phyloP scores from a whole-genome alignment of 2,888 invertebrate genomes.

The Drosophila anceps region DNA sequence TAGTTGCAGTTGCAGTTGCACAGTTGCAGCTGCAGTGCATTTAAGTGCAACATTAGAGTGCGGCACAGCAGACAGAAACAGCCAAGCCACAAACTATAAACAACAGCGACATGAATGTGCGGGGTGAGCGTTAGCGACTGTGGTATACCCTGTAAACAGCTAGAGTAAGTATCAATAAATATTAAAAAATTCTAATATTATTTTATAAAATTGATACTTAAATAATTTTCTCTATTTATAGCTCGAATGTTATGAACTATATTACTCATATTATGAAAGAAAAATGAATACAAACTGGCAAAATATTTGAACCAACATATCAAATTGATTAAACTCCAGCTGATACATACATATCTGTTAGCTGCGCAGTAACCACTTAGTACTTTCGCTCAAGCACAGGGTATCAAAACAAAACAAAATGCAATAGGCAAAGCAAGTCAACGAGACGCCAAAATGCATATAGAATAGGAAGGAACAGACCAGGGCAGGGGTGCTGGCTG shows the following conservation, averaged over 20 bases:
- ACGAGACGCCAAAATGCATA: slow-evolving; percentile 37
- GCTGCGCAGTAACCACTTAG: background rate
- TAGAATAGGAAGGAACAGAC: slow-evolving; percentile 8
- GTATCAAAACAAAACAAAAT: slow-evolving; percentile 42
- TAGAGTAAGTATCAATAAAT: background rate
- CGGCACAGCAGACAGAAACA: slow-evolving; percentile 14
- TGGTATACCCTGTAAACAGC: background rate
- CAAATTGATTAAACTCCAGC: too few relatives aligned
- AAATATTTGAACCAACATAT: background rate
- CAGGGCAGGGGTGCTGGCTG: slow-evolving; percentile 12
- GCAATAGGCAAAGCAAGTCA: slow-evolving; percentile 33
- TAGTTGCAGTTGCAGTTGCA: slow-evolving; percentile 4
- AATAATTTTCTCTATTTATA: too few relatives aligned
- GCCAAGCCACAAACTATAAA: slow-evolving; percentile 23
- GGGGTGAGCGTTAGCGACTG: background rate
- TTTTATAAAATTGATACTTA: too few relatives aligned
- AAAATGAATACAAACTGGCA: background rate
- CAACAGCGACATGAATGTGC: background rate
- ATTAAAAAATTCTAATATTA: background rate
- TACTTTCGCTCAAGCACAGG: background rate
- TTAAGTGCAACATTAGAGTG: slow-evolving; percentile 36
- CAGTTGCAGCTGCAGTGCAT: slow-evolving; percentile 24
- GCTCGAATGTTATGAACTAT: too few relatives aligned
- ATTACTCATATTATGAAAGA: too few relatives aligned
- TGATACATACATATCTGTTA: too few relatives aligned